Evolutionary conservation across 37 sponge, comb jelly and placozoan genomes (phyloP), one percentile per base, ranked within the genome.

Genomic region (Haliclona indistincta): DNA sequence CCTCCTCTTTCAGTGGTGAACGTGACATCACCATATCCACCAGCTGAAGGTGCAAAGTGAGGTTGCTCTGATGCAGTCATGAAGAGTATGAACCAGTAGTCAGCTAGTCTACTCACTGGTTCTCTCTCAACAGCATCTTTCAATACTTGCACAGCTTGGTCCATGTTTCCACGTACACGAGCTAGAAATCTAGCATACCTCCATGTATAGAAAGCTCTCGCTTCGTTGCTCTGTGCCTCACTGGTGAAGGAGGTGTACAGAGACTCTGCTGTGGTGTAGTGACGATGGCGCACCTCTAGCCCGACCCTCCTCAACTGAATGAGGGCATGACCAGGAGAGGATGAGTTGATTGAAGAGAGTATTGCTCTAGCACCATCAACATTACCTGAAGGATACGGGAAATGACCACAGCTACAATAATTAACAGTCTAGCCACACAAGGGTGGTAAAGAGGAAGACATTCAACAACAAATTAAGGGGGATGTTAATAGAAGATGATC

Each of bases 31-130:
- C 88, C 15, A 92, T 61, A 43, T 83, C 84, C 41, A 88, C 71
- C 77, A 90, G 69, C 40, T 88, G 88, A 39, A 79, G 61, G 34
- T 88, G 88, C 33, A 91, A 63, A 2, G 65, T 53, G 29, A 43
- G 25, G 44, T 82, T 87, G 7, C 19, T 41, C 84, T 83, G 53
- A 2, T 49, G 15, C 11, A 72, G 8, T 17, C 33, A 64, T 10
- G 28, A 38, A 67, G 10, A 20, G 11, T 23, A 11, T 33, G 6
- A 53, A n/a, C 7, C 54, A 71, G 8, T 36, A 67, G 64, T 19
- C 5, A 30, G 23, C 40, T 28, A 37, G 6, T 4, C 28, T 25
- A 60, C 88, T 88, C 15, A 79, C 74, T 22, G 56, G 6, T 63
- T 88, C 84, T 35, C 78, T 70, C 10, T 74, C 85, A 22, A 92